A percentile compares a stretch with the other conserved stretches of the same genome.
Conservation (phyloP, 1,140 invertebrate genomes). For the Sycobia sp. region DNA sequence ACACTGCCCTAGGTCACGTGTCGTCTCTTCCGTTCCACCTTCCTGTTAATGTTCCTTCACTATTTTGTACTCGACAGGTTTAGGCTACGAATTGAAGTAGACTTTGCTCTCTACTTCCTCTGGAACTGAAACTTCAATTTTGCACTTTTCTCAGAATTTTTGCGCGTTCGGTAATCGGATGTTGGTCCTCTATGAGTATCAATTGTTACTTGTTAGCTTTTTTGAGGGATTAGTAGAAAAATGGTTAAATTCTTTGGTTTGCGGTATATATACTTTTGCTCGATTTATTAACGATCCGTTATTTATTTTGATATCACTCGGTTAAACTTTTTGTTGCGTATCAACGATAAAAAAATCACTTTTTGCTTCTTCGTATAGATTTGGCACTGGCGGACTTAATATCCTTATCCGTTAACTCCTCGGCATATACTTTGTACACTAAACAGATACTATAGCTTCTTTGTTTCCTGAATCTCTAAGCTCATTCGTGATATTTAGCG, state of each 20-base stretch:
- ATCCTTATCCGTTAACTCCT: not conserved
- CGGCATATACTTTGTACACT: constrained; percentile 60
- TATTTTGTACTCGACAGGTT: constrained; percentile 62
- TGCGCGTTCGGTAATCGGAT: too few species aligned
- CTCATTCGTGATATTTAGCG: constrained; percentile 47
- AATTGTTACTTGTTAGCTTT: constrained; percentile 19
- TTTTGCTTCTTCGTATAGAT: constrained; percentile 45
- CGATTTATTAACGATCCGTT: constrained; percentile 27
- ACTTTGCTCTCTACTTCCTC: constrained; percentile 36
- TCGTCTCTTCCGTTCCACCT: too few species aligned
- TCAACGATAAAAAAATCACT: constrained; percentile 28
- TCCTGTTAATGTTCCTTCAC: too few species aligned
- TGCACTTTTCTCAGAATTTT: not conserved
- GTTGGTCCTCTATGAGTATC: not conserved
- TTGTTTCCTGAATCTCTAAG: constrained; percentile 48
- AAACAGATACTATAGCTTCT: constrained; percentile 58
- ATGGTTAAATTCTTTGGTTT: constrained; percentile 63
- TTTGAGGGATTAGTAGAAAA: constrained; percentile 57
- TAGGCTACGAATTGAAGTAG: constrained; percentile 63
- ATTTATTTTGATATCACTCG: too few species aligned
- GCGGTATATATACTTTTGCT: constrained; percentile 43
- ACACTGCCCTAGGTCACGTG: not conserved
- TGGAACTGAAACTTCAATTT: not conserved
- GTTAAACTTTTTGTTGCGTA: constrained; percentile 32
- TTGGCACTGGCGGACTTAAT: constrained; percentile 60